Percentiles rank a stretch among this genome's conserved stretches.
These are phyloP conservation scores for Protobothrops flavoviridis DNA, from an alignment of 2,113 vertebrate species.

Conservation along the genomic window DNA sequence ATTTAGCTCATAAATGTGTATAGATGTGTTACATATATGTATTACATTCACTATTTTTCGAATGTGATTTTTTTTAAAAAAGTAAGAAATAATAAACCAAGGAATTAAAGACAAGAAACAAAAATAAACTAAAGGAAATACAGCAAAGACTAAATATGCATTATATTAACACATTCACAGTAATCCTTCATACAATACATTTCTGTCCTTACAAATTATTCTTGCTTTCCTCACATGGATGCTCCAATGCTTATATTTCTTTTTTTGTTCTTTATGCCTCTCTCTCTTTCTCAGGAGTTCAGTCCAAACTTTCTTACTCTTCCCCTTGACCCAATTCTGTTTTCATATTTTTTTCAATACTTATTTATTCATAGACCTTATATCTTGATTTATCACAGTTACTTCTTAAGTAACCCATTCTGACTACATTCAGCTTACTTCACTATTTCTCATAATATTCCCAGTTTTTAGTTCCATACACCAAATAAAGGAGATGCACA, in stretches of 20 bases:
- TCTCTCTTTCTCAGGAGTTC: neutral
- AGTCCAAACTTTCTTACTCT: neutral
- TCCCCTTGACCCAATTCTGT: neutral
- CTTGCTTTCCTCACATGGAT: neutral
- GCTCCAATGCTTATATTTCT: neutral
- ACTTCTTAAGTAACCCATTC: neutral
- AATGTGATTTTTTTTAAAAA: neutral
- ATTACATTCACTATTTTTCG: neutral
- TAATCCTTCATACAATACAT: neutral
- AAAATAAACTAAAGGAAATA: neutral
- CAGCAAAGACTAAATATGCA: neutral
- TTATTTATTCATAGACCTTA: neutral
- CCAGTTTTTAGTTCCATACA: neutral
- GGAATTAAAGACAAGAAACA: neutral
- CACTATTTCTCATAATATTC: neutral
- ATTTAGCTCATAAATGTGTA: neutral
- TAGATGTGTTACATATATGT: neutral
- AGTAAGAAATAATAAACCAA: neutral
- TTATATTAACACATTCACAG: neutral
- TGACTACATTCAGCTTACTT: neutral
- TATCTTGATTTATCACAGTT: neutral
- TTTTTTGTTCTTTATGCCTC: neutral
- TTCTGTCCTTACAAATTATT: neutral
- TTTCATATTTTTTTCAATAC: neutral
- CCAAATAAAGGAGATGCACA: neutral